These are phyloP conservation scores for Haliaeetus leucogaster DNA, from an alignment of 2,113 vertebrate species.

Conservation along the genomic window DNA sequence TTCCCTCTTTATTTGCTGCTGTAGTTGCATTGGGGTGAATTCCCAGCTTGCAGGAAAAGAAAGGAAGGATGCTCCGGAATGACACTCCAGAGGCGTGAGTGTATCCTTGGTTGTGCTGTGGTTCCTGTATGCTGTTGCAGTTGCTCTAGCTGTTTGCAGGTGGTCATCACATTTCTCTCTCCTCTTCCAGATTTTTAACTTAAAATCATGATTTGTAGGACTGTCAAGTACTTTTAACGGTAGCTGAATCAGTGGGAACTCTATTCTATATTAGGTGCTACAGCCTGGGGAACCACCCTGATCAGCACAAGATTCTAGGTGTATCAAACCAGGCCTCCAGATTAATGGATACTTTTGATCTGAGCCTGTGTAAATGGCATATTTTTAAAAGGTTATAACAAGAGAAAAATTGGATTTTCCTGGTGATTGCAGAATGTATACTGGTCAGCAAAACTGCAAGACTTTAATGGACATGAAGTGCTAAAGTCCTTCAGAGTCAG, in stretches of 20 bases:
- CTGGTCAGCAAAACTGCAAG: neutral
- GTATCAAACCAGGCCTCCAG: neutral
- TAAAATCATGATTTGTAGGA: neutral
- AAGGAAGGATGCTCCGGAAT: neutral
- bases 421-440: neutral
- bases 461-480: neutral
- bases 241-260: neutral
- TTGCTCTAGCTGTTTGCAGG: neutral
- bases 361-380: neutral
- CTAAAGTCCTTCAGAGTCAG: neutral
- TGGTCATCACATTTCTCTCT: neutral
- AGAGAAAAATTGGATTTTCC: neutral
- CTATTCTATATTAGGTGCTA: neutral
- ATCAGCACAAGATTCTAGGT: no score
- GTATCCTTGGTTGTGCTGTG: neutral
- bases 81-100: neutral
- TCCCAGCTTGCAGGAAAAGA: neutral
- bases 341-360: neutral
- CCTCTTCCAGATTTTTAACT: neutral
- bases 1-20: neutral
- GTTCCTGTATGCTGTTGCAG: neutral
- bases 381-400: neutral
- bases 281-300: neutral
- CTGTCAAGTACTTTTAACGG: neutral
- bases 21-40: neutral